These are phyloP conservation scores for Polietes domitor DNA, from an alignment of 2,888 invertebrate species.

Conservation along the genomic window DNA sequence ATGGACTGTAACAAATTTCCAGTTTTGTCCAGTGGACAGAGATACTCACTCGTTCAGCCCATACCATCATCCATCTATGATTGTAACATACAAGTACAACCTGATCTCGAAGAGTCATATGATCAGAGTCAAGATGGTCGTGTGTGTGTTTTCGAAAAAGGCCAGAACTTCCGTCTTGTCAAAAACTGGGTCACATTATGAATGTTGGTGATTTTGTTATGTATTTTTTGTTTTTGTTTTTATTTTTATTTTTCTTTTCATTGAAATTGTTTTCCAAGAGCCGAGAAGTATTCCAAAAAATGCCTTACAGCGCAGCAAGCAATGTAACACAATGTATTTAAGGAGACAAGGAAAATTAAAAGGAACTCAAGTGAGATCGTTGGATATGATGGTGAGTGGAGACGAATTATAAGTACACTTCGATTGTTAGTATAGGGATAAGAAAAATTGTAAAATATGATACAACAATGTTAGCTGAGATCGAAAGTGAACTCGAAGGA, in stretches of 20 bases:
- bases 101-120: constrained; percentile 34
- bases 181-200: constrained; percentile 63
- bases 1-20: constrained; percentile 45
- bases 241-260: too few species aligned
- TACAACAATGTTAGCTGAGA: too few species aligned
- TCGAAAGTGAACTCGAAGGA: too few species aligned
- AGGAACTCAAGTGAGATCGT: neutral
- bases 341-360: constrained; percentile 20
- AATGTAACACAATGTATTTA: constrained; percentile 43
- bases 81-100: constrained; percentile 33
- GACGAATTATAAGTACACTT: neutral
- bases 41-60: neutral
- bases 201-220: constrained; percentile 34
- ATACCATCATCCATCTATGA: neutral
- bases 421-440: neutral
- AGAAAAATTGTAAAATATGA: too few species aligned
- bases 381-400: neutral
- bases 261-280: neutral
- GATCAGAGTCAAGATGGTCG: constrained; percentile 48
- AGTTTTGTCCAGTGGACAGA: constrained; percentile 12
- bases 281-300: neutral
- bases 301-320: constrained; percentile 35
- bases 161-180: constrained; percentile 66
- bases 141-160: constrained; percentile 41
- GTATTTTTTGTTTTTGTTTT: constrained; percentile 8